A percentile compares a stretch with the other conserved stretches of the same genome.
These are phyloP conservation scores for Bugulina stolonifera DNA, from an alignment of 2,888 invertebrate genomes.

Conservation along the genomic window DNA sequence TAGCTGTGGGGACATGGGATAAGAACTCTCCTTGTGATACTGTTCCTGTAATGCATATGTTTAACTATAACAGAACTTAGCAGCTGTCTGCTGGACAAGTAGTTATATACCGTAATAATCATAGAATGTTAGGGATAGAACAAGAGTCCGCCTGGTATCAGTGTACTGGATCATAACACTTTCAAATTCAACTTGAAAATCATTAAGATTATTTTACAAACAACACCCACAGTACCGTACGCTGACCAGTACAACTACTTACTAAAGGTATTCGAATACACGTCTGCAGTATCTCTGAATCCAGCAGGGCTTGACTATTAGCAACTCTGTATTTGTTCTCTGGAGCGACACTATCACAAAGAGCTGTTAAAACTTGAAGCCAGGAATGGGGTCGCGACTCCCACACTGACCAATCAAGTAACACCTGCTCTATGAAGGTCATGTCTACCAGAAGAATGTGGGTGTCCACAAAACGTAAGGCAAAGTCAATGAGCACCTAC, in stretches of 20 bases:
- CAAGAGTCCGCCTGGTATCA: too few relatives aligned
- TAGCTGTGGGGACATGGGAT: neutral
- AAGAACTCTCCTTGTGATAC: neutral
- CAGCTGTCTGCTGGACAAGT: too few relatives aligned
- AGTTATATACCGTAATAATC: too few relatives aligned
- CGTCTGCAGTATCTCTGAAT: conserved; percentile 9
- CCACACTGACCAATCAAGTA: conserved; percentile 19
- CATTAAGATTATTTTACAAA: too few relatives aligned
- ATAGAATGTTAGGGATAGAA: too few relatives aligned
- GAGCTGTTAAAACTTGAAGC: neutral
- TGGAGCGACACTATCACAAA: conserved; percentile 7
- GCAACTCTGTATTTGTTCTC: neutral
- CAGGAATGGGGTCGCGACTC: neutral
- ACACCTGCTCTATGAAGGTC: conserved; percentile 17
- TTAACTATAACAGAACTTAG: too few relatives aligned
- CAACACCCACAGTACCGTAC: too few relatives aligned
- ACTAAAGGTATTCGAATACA: conserved; percentile 1
- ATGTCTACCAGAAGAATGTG: neutral
- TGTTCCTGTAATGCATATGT: conserved; percentile 1
- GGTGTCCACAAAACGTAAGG: neutral
- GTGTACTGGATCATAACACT: too few relatives aligned
- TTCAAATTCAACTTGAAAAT: too few relatives aligned
- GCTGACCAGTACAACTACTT: too few relatives aligned
- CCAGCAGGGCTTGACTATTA: neutral
- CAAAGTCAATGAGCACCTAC: conserved; percentile 12